Conservation (phyloP, 2,113 vertebrate genomes). For the Pholis gunnellus region DNA sequence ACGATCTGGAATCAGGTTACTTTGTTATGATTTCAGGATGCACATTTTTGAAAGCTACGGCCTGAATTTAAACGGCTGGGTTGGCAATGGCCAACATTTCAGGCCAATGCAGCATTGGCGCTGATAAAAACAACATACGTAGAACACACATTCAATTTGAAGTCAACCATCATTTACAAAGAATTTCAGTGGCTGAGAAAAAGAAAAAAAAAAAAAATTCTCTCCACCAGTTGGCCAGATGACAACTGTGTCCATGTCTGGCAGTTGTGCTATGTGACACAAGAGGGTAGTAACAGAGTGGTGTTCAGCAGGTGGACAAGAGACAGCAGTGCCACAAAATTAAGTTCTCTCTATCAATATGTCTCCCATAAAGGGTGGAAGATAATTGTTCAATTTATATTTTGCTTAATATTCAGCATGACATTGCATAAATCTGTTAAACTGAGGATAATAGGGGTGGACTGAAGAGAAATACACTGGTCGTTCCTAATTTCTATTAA, state of each 20-base stretch:
- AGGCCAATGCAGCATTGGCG: not conserved
- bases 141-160: not conserved
- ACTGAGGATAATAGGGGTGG: not conserved
- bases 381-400: not conserved
- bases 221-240: not conserved
- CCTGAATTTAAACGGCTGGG: not conserved
- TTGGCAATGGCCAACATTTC: not conserved
- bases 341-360: not conserved
- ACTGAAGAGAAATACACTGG: not conserved
- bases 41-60: not conserved
- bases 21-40: not conserved
- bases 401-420: not conserved
- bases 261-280: conserved; percentile 5
- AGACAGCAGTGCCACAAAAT: conserved; percentile 3
- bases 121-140: not conserved
- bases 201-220: not conserved
- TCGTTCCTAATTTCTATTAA: not conserved
- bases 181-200: not conserved
- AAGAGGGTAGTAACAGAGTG: not conserved
- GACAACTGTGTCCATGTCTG: not conserved
- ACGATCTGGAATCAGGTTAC: not conserved
- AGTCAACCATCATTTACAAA: not conserved
- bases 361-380: not conserved
- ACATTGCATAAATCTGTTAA: not conserved
- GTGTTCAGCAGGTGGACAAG: conserved; percentile 4